A percentile compares a stretch with the other conserved stretches of the same genome.
Conservation (phyloP, 2,113 vertebrate genomes). For the Passer montanus region DNA sequence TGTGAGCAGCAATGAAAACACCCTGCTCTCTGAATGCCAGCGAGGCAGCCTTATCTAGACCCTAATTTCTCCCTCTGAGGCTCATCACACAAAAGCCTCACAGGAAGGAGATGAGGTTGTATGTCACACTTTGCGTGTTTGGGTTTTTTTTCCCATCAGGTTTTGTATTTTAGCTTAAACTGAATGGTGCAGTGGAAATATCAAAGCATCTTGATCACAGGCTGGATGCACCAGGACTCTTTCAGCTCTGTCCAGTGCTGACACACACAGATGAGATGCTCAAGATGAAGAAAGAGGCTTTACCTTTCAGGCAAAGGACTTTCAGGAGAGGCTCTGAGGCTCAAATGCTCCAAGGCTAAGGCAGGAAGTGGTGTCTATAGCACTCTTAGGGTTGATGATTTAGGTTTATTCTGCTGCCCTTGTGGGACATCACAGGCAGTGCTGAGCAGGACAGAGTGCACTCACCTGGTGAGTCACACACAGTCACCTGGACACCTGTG, state of each 20-base stretch:
- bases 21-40: not conserved
- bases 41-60: not conserved
- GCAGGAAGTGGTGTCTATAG: not conserved
- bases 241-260: not conserved
- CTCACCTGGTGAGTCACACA: not conserved
- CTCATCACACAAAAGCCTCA: not conserved
- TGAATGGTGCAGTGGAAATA: not conserved
- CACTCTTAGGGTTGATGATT: not conserved
- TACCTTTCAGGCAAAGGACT: not conserved
- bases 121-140: not conserved
- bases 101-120: not conserved
- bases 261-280: not conserved
- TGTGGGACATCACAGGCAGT: not conserved
- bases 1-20: not conserved
- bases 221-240: rapidly evolving
- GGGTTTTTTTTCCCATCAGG: not conserved
- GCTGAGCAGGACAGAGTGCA: not conserved
- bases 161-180: not conserved
- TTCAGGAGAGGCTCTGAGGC: not conserved
- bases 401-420: not conserved
- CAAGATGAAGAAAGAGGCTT: not conserved
- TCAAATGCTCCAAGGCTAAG: not conserved
- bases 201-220: not conserved
- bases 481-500: not conserved
- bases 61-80: conserved; percentile 11